Evolutionary conservation across 2,113 vertebrate genomes (phyloP).

Genomic region (Aramus guarauna): DNA sequence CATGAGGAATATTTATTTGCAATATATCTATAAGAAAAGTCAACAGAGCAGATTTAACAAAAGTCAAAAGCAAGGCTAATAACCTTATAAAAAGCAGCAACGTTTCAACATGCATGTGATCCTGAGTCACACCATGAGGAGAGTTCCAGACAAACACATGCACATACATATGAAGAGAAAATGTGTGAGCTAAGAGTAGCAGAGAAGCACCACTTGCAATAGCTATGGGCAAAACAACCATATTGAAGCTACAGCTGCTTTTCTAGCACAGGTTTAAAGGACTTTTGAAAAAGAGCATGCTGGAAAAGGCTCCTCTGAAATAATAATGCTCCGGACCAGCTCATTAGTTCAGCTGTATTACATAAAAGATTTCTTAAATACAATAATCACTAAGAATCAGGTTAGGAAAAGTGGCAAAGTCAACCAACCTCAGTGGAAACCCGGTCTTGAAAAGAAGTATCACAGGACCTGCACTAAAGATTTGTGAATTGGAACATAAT

Average conservation of each 20-base stretch:
- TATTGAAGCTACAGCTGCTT: not conserved
- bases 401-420: not conserved
- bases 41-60: not conserved
- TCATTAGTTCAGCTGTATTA: not conserved
- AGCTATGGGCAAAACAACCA: not conserved
- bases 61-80: not conserved
- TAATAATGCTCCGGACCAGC: not conserved
- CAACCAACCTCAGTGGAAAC: not conserved
- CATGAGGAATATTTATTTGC: not conserved
- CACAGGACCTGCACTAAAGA: rapidly evolving
- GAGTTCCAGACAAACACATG: not conserved
- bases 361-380: not conserved
- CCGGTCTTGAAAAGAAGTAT: not conserved
- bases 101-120: not conserved
- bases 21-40: not conserved
- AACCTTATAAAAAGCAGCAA: not conserved
- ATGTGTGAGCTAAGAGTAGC: not conserved
- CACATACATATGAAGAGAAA: not conserved
- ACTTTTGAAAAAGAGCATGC: not conserved
- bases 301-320: not conserved
- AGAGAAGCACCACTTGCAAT: not conserved
- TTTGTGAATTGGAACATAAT: not conserved
- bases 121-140: not conserved
- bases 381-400: not conserved
- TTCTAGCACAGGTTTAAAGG: not conserved